These are phyloP conservation scores for Hydrotaea diabolus DNA, from an alignment of 2,888 invertebrate genomes.

Conservation along the genomic window DNA sequence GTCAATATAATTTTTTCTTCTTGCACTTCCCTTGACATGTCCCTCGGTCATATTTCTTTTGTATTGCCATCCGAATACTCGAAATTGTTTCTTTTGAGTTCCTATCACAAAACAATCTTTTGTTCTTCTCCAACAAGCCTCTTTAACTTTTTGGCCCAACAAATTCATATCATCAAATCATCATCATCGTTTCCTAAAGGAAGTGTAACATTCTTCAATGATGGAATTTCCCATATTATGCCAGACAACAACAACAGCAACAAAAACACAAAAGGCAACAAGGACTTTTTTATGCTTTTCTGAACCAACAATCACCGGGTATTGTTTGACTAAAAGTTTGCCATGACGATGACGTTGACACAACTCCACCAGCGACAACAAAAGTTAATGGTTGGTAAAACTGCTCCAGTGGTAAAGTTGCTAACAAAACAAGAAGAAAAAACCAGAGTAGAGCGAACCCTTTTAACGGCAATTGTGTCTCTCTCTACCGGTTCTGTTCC, in stretches of 20 bases:
- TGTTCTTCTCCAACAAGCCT: neutral
- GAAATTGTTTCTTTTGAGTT: neutral
- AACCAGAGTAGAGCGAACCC: constrained; percentile 3
- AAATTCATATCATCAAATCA: constrained; percentile 12
- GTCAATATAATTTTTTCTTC: too few species aligned
- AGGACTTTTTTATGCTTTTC: constrained; percentile 39
- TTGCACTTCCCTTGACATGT: neutral
- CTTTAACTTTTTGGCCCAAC: neutral
- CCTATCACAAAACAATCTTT: neutral
- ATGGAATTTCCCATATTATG: constrained; percentile 14
- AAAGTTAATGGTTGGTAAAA: constrained; percentile 60
- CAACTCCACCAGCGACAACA: constrained; percentile 38
- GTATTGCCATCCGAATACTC: neutral
- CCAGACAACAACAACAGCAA: constrained; percentile 4
- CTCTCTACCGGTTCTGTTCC: neutral
- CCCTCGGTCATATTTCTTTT: neutral
- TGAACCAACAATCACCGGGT: constrained; percentile 16
- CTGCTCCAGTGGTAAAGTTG: constrained; percentile 40
- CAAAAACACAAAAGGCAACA: constrained; percentile 26
- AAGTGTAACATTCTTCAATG: neutral
- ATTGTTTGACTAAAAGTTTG: constrained; percentile 27
- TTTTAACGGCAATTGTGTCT: constrained; percentile 31
- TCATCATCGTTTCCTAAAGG: constrained; percentile 5
- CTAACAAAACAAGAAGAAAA: neutral
- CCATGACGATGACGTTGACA: constrained; percentile 40